These are phyloP conservation scores for Dasysyrphus albostriatus DNA, from an alignment of 2,888 invertebrate genomes.

Conservation along the genomic window DNA sequence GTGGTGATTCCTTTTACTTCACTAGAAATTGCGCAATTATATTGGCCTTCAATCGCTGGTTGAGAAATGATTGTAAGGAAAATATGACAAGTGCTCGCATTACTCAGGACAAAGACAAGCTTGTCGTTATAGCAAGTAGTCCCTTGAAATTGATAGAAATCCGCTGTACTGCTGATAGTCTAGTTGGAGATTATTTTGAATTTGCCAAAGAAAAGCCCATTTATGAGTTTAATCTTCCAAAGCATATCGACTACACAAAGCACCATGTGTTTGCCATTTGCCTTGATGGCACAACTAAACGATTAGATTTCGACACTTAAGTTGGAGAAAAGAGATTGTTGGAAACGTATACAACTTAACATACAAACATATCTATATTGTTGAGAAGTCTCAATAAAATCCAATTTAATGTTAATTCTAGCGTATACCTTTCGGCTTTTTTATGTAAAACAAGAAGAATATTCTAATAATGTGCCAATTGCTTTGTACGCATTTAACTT, in stretches of 20 bases:
- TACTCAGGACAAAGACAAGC: conserved; percentile 21
- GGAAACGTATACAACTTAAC: not conserved
- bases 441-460: not conserved
- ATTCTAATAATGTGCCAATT: conserved; percentile 19
- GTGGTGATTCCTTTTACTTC: conserved; percentile 82
- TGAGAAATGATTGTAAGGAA: conserved; percentile 75
- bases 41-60: conserved; percentile 82
- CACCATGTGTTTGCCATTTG: conserved; percentile 81
- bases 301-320: conserved; percentile 72
- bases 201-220: conserved; percentile 70
- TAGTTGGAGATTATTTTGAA: conserved; percentile 80
- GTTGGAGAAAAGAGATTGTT: not conserved
- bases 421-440: conserved; percentile 4
- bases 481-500: not conserved
- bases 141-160: conserved; percentile 80
- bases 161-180: conserved; percentile 80
- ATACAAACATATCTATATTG: conserved; percentile 1
- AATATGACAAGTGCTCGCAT: not conserved
- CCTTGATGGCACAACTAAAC: conserved; percentile 79
- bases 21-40: conserved; percentile 81
- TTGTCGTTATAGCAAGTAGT: conserved; percentile 25
- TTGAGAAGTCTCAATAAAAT: not conserved
- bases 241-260: conserved; percentile 65
- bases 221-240: conserved; percentile 77
- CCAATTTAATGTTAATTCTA: conserved; percentile 4